Conservation (phyloP, 2,797 vertebrate genomes). For the Ibycter americanus region DNA sequence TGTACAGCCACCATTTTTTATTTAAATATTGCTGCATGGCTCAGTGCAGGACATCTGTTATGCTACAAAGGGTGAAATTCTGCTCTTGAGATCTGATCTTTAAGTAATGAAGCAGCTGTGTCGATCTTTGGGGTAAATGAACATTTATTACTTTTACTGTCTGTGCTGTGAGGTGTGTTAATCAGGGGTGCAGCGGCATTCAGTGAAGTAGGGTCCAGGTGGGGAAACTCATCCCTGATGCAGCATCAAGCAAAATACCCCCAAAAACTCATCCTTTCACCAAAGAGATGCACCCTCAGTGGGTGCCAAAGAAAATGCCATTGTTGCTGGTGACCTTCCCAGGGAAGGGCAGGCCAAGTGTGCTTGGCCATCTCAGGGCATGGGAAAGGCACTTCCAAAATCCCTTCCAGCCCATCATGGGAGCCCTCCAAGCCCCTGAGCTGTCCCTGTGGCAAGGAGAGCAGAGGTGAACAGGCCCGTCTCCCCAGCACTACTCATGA, state of each 20-base stretch:
- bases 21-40: not conserved
- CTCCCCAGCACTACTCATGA: fast-evolving
- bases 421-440: not conserved
- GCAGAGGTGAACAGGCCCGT: fast-evolving
- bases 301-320: not conserved
- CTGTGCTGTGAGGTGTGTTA: fast-evolving
- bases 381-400: not conserved
- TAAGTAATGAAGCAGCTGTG: not conserved
- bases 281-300: not conserved
- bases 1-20: not conserved
- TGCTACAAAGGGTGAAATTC: not conserved
- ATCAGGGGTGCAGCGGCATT: fast-evolving
- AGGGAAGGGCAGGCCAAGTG: not conserved
- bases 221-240: not conserved
- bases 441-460: fast-evolving
- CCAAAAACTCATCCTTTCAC: not conserved
- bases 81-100: not conserved
- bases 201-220: not conserved
- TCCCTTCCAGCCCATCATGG: not conserved
- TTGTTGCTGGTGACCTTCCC: not conserved
- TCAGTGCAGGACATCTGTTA: not conserved
- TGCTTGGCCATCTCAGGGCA: not conserved
- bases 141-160: not conserved
- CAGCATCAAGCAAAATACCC: not conserved
- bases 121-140: not conserved